Evolutionary conservation across 2,888 invertebrate genomes (phyloP).

Genomic region (Abrostola triplasia): DNA sequence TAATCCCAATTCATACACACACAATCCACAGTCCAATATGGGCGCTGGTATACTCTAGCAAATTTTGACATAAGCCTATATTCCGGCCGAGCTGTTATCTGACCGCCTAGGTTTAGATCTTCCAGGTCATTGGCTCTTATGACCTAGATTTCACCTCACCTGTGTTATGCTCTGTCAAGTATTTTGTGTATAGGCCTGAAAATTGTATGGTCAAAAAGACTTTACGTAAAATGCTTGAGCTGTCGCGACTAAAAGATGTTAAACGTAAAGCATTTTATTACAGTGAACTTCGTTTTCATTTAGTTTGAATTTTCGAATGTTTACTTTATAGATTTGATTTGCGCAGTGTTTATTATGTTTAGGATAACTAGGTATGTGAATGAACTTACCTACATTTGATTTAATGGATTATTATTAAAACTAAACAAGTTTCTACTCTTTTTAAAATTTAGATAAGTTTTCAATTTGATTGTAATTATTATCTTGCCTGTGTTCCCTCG

Average conservation of each 20-base stretch:
- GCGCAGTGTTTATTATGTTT: no score
- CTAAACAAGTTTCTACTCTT: no score
- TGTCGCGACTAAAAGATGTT: no score
- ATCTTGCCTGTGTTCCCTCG: no score
- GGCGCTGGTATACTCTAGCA: constrained; percentile 25
- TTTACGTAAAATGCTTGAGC: not conserved
- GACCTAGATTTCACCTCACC: constrained; percentile 47
- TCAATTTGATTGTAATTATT: no score
- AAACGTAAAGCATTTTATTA: not conserved
- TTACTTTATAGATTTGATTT: no score
- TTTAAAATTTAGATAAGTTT: no score
- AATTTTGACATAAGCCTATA: constrained; percentile 44
- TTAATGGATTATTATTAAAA: no score
- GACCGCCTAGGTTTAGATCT: constrained; percentile 51
- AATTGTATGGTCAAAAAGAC: not conserved
- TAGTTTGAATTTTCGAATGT: not conserved
- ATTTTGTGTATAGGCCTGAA: constrained; percentile 20
- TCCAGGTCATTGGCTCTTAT: constrained; percentile 55
- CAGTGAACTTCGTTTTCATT: not conserved
- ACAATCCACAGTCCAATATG: constrained; percentile 16
- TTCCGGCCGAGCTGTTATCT: constrained; percentile 39
- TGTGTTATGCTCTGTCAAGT: constrained; percentile 21
- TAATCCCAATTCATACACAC: not conserved
- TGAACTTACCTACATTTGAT: no score
- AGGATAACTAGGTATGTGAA: no score